phyloP scores from a whole-genome alignment of 2,888 invertebrate species.

The Bruchidius siliquastri region DNA sequence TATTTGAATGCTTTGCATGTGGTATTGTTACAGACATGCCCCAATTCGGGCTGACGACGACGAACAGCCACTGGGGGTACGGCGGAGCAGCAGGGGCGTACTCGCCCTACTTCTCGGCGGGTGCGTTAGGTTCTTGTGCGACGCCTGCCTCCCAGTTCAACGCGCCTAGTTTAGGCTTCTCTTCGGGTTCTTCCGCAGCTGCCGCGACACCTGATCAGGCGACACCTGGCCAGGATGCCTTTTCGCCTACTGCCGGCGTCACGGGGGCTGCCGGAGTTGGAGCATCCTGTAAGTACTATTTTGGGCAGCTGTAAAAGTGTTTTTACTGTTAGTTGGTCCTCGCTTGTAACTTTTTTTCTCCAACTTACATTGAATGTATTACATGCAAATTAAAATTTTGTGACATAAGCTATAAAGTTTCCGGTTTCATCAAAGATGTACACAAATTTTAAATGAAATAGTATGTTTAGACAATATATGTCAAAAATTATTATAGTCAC shows the following conservation, averaged over 20 bases:
- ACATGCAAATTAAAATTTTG: too few relatives aligned
- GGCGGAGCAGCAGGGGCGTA: conserved; percentile 81
- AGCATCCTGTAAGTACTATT: conserved; percentile 24
- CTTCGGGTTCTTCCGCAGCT: conserved; percentile 26
- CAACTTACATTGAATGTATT: too few relatives aligned
- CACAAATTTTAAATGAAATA: too few relatives aligned
- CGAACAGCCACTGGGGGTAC: conserved; percentile 86
- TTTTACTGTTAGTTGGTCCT: too few relatives aligned
- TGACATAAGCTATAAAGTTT: too few relatives aligned
- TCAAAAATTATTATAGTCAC: too few relatives aligned
- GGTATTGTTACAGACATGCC: conserved; percentile 67
- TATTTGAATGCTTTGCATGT: too few relatives aligned
- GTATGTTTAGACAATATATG: too few relatives aligned
- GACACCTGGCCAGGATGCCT: conserved; percentile 47
- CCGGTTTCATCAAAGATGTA: too few relatives aligned
- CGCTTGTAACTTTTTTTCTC: too few relatives aligned
- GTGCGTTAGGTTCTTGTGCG: conserved; percentile 68
- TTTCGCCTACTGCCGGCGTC: conserved; percentile 32
- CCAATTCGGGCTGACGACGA: conserved; percentile 77
- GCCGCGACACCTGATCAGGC: conserved; percentile 65
- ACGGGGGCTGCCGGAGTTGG: background rate
- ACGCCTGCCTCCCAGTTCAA: conserved; percentile 70
- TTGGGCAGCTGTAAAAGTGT: background rate
- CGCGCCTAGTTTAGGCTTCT: conserved; percentile 68
- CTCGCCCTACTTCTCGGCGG: conserved; percentile 73